Evolutionary conservation across 2,888 invertebrate genomes (phyloP).

Genomic region (Drosophila anceps): DNA sequence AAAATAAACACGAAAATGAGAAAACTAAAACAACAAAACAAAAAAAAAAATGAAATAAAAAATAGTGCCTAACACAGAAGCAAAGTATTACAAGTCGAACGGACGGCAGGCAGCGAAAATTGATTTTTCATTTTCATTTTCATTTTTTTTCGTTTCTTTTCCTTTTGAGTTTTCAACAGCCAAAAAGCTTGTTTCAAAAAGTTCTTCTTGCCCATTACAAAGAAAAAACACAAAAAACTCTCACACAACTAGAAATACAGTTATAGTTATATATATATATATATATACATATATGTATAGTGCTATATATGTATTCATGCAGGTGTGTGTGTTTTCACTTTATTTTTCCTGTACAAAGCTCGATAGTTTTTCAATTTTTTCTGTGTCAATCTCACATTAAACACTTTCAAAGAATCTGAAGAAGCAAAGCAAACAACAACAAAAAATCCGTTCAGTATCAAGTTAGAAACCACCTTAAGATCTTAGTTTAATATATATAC

Average conservation of each 20-base stretch:
- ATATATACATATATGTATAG: neutral
- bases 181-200: slow-evolving; percentile 1
- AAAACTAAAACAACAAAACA: neutral
- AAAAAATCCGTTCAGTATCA: slow-evolving; percentile 50
- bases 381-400: neutral
- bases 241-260: slow-evolving; percentile 1
- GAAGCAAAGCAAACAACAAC: slow-evolving; percentile 11
- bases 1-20: neutral
- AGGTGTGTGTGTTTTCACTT: slow-evolving; percentile 1
- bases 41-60: slow-evolving; percentile 19
- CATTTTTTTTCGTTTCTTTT: neutral
- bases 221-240: neutral
- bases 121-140: slow-evolving; percentile 1
- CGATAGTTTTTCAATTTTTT: slow-evolving; percentile 12
- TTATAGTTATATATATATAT: neutral
- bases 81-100: slow-evolving; percentile 65
- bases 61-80: slow-evolving; percentile 73
- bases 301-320: neutral
- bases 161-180: neutral
- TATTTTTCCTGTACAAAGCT: neutral
- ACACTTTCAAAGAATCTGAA: slow-evolving; percentile 11
- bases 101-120: slow-evolving; percentile 33
- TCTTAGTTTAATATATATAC: slow-evolving; percentile 37
- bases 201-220: neutral
- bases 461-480: slow-evolving; percentile 41